Base-by-base conservation (phyloP, 2,888 invertebrate genomes). In the Maniola hyperantus region DNA sequence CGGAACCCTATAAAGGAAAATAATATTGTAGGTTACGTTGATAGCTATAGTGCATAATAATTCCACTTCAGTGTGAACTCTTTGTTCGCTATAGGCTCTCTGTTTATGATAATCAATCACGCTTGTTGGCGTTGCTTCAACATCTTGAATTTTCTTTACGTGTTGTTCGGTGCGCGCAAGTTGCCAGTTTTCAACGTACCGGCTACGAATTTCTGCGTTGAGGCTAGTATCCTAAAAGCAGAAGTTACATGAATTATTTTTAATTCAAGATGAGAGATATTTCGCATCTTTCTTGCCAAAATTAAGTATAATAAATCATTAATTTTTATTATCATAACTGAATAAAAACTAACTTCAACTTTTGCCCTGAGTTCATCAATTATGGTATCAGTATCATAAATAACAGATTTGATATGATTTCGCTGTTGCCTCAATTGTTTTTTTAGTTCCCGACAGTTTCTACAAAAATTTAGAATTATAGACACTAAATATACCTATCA, bases 61-160 rank as follows among this genome's bases (percentile, higher is more conserved):
- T 64, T 88, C 89, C n/a, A 89, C 76, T 77, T 91, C 90, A 0
- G 78, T 66, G 58, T 91, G 91, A 8, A 87, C 83, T 50, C 88
- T 76, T 34, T 85, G 79, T 69, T 91, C 91, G 34, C 82, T 76
- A 15, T 88, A 88, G 11, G 71, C 67, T 65, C 79, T 78, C 57
- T 73, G 76, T 70, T 89, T 90, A 72, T 76, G 85, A 54, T 73
- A 74, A 66, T 83, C 84, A 33, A 85, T 82, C n/a, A 34, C 70
- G 2, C 71, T 55, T 0, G 73, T 66, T 1, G 83, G 81, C 0
- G 18, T 26, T 0, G 69, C 46, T 70, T 89, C 87, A 5, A 70
- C 72, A 26, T 81, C 74, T 6, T 51, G 62, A 60, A 89, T 85
- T 0, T 55, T 59, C 60, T 81, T 76, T 0, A 62, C n/a, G 54